Evolutionary conservation across 2,888 invertebrate genomes (phyloP), one percentile per base, ranked within the genome.

Genomic region (Acanthopleura granulata): DNA sequence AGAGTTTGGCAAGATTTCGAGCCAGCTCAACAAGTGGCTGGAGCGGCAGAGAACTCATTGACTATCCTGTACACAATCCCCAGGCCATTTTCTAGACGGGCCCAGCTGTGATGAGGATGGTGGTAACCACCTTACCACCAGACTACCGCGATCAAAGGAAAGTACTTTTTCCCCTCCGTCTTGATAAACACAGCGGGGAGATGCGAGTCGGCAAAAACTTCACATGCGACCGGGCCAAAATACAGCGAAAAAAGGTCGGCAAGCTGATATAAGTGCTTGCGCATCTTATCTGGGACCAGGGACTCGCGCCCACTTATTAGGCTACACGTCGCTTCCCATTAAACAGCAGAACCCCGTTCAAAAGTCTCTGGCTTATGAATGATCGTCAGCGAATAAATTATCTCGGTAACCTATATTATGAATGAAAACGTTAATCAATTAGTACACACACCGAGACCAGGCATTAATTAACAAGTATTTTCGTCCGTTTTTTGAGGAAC

Each of bases 151-250:
- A 57, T 57, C 57, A 57, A 57, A 57, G 57, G 57, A 57, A 57
- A 57, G 57, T 57, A 57, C 57, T 57, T 57, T 57, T 57, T 57
- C 57, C 57, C 57, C 57, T 22, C 57, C n/a, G 57, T 57, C 57
- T 57, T 57, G n/a, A 57, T 57, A 57, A 57, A 57, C 57, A 57
- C 57, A 57, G 57, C 57, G n/a, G 57, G 18, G 18, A 22, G 22
- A n/a, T 18, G 18, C 18, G n/a, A 22, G n/a, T 22, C 18, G 57
- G 57, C 18, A 22, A 57, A 57, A 22, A 57, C 22, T 57, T 57
- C n/a, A 57, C 57, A 57, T 57, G 22, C 18, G 57, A 57, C 57
- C n/a, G 57, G 22, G 57, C 22, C 18, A 57, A 57, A 57, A 22
- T 57, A 57, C 22, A 18, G 57, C 57, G 18, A 57, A 57, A 40